Evolutionary conservation across 35 echinoderm and acorn worm species (phyloP), one percentile per base, ranked within the genome.

Genomic region (Heliocidaris erythrogramma): DNA sequence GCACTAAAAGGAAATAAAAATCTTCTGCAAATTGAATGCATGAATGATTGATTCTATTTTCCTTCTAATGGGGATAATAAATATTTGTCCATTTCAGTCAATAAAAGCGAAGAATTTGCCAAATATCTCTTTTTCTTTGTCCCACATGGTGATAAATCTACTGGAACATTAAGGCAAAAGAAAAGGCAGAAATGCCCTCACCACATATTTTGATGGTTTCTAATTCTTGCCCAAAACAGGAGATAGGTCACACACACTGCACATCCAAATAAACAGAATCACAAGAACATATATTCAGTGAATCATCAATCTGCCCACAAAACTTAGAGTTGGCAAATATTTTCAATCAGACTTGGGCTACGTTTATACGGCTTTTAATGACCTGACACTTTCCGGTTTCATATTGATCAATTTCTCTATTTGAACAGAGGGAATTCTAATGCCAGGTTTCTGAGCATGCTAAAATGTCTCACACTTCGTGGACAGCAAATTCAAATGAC

Each of bases 211-310:
- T 48, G 87, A 42, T 48, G 47, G 47, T 89, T 89, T 89, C 47
- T 32, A 42, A 89, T 89, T 89, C 31, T 42, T 42, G 87, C 24
- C 87, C 65, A 78, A 89, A 84, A 48, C 32, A 42, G 87, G 87
- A 89, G 87, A 42, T 89, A 18, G 87, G 87, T 89, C 87, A 89
- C 87, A 89, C 12, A 89, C 29, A 89, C 32, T 89, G 87, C 87
- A 89, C 87, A 89, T 89, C 87, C 87, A 42, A 89, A 48, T 48
- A 89, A 89, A 89, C 87, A 89, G 47, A 48, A 89, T 89, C 31
- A n/a, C 65, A 78, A 78, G 65, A 78, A 78, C 24, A 24, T 27
- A 78, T 42, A 78, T 27, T 78, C 65, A 78, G 27, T 78, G 65
- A 78, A 78, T 78, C 65, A 78, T 78, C 65, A 29, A 10, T 78